Evolutionary conservation across 2,797 vertebrate genomes (phyloP).

Genomic region (Xyrichtys novacula): DNA sequence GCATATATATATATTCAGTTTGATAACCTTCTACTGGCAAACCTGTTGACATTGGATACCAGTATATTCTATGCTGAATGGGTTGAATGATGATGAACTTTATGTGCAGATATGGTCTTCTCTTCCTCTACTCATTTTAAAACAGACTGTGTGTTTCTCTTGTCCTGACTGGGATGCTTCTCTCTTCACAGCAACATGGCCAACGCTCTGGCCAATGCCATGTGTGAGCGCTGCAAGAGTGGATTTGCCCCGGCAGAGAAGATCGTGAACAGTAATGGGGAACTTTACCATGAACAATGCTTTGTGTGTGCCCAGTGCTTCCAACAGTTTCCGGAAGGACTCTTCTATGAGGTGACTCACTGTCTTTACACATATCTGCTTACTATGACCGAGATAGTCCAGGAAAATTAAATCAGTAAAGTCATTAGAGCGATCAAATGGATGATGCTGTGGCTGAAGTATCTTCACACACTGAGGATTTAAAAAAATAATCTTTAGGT

Average conservation of each 20-base stretch:
- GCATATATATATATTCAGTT: too few relatives aligned
- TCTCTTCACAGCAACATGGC: constrained; percentile 93
- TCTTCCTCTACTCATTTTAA: background rate
- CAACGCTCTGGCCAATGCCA: constrained; percentile 94
- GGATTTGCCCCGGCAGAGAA: constrained; percentile 95
- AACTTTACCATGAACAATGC: constrained; percentile 97
- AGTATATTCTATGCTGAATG: background rate
- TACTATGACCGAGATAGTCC: background rate
- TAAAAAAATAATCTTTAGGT: background rate
- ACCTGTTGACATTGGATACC: background rate
- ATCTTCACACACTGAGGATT: background rate
- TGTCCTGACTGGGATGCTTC: background rate
- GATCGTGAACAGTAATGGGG: constrained; percentile 98
- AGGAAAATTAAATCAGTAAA: too few relatives aligned
- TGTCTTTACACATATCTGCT: background rate
- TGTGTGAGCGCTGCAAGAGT: constrained; percentile 94
- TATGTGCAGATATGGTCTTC: background rate
- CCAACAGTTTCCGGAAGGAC: constrained; percentile 96
- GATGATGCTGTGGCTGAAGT: background rate
- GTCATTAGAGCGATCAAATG: too few relatives aligned
- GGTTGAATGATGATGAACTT: background rate
- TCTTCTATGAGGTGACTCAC: constrained; percentile 94
- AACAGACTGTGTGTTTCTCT: background rate
- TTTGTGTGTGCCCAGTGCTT: constrained; percentile 99
- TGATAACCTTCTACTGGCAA: too few relatives aligned